Percentiles rank a stretch among this genome's conserved stretches.
Evolutionary conservation across 2,797 vertebrate species (phyloP).

Genomic region (Ptychobarbus kaznakovi): DNA sequence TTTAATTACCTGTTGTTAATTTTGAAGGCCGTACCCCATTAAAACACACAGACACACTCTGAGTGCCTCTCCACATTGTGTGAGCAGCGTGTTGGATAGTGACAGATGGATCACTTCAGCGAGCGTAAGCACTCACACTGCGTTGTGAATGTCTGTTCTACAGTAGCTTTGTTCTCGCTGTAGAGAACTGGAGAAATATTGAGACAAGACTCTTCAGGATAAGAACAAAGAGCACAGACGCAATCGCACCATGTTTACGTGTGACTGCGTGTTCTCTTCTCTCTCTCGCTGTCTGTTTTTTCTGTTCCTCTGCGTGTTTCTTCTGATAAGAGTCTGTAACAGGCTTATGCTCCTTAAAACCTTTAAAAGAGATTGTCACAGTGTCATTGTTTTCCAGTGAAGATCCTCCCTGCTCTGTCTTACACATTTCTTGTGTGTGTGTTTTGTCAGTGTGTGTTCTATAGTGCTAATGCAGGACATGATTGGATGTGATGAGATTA

Average conservation of each 20-base stretch:
- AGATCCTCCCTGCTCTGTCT: conserved; percentile 24
- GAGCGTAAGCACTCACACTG: conserved; percentile 23
- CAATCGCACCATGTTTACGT: not conserved
- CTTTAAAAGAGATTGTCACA: conserved; percentile 45
- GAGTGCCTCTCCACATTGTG: conserved; percentile 24
- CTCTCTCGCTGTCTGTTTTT: not conserved
- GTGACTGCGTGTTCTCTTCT: not conserved
- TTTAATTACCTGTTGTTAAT: conserved; percentile 75
- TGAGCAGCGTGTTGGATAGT: conserved; percentile 42
- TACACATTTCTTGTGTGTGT: conserved; percentile 22
- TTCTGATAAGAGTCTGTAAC: conserved; percentile 48
- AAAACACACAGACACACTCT: conserved; percentile 51
- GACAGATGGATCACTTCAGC: conserved; percentile 52
- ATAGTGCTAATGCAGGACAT: not conserved
- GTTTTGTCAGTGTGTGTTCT: conserved; percentile 2
- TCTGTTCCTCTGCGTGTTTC: conserved; percentile 37
- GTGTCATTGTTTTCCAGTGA: conserved; percentile 18
- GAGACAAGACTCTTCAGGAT: conserved; percentile 51
- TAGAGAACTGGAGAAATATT: conserved; percentile 44
- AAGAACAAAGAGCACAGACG: conserved; percentile 67
- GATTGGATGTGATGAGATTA: conserved; percentile 41
- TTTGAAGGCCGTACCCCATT: conserved; percentile 61
- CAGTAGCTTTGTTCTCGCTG: conserved; percentile 52
- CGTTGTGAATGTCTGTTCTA: conserved; percentile 42
- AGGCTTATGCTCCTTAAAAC: conserved; percentile 56